These are phyloP conservation scores for Beris morrisii DNA, from an alignment of 2,888 invertebrate genomes.

Conservation along the genomic window DNA sequence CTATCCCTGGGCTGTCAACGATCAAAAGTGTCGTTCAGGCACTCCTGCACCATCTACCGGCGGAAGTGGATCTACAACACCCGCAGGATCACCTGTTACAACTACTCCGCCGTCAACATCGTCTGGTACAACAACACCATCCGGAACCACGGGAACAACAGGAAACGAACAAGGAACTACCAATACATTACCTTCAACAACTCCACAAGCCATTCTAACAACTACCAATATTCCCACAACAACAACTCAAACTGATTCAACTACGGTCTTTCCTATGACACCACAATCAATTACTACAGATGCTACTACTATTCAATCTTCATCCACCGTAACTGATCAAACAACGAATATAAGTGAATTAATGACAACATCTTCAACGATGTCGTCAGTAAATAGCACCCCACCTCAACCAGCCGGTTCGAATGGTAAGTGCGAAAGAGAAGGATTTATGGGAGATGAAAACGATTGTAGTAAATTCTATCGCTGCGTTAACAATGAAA, in stretches of 20 bases:
- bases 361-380: background rate
- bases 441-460: slow-evolving; percentile 50
- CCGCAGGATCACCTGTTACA: background rate
- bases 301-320: background rate
- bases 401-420: slow-evolving; percentile 47
- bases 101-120: background rate
- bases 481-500: slow-evolving; percentile 54
- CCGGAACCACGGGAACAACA: background rate
- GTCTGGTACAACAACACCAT: background rate
- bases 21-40: slow-evolving; percentile 43
- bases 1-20: slow-evolving; percentile 49
- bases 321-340: background rate
- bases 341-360: background rate
- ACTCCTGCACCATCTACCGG: slow-evolving; percentile 6
- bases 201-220: background rate
- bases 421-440: slow-evolving; percentile 47
- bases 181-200: background rate
- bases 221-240: slow-evolving; percentile 27
- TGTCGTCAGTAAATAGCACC: slow-evolving; percentile 10
- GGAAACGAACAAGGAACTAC: background rate
- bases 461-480: slow-evolving; percentile 59
- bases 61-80: background rate
- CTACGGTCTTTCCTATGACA: slow-evolving; percentile 20
- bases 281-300: background rate
- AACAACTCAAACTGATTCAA: slow-evolving; percentile 28